A percentile compares a stretch with the other conserved stretches of the same genome.
phyloP scores from a whole-genome alignment of 2,113 vertebrate species.

The Pachyramphus minor region DNA sequence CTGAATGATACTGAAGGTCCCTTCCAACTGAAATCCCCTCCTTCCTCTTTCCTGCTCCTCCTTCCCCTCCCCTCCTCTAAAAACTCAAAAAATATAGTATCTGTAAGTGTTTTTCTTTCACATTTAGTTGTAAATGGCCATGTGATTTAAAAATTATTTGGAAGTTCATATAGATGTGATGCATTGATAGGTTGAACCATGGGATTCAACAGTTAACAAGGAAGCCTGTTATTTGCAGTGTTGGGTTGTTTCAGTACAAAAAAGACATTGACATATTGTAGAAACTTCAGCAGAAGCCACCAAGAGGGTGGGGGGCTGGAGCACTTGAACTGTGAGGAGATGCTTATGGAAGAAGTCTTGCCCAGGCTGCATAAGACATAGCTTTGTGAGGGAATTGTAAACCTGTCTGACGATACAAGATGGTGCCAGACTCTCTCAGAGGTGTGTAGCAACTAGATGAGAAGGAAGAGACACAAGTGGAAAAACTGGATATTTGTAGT shows the following conservation, averaged over 20 bases:
- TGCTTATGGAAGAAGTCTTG: not conserved
- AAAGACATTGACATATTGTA: not conserved
- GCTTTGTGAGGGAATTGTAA: not conserved
- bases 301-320: not conserved
- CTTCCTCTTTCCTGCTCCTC: not conserved
- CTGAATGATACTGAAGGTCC: not conserved
- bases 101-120: not conserved
- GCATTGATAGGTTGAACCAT: not conserved
- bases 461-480: not conserved
- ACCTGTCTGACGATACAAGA: not conserved
- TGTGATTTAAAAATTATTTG: not conserved
- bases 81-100: not conserved
- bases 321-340: not conserved
- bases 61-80: not conserved
- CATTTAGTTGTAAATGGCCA: rapidly evolving
- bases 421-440: not conserved
- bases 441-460: not conserved
- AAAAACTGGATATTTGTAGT: not conserved
- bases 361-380: not conserved
- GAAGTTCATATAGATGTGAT: not conserved
- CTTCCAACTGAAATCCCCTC: not conserved
- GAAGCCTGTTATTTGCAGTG: not conserved
- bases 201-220: not conserved
- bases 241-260: not conserved
- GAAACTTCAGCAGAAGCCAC: not conserved